Percentiles rank a stretch among this genome's conserved stretches.
Conservation (phyloP, 2,888 invertebrate species). For the Plebejus melissa region DNA sequence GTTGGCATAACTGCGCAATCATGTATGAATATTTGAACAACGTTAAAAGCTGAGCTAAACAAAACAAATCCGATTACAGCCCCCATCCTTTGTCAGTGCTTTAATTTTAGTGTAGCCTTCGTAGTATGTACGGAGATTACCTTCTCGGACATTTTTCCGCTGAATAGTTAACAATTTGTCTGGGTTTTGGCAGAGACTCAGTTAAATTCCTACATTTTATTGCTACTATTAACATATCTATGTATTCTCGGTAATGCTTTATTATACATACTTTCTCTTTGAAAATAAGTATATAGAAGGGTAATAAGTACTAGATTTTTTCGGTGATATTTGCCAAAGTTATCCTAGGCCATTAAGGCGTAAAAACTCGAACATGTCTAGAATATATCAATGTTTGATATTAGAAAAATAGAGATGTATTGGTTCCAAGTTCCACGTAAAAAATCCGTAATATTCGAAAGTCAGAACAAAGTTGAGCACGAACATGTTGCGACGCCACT, state of each 20-base stretch:
- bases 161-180: slow-evolving; percentile 11
- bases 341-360: neutral
- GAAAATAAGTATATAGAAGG: neutral
- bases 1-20: slow-evolving; percentile 27
- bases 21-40: slow-evolving; percentile 27
- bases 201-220: neutral
- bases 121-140: slow-evolving; percentile 2
- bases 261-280: neutral
- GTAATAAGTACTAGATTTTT: neutral
- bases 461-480: slow-evolving; percentile 16
- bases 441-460: slow-evolving; percentile 20
- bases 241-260: neutral
- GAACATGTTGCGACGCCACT: slow-evolving; percentile 5
- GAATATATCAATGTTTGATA: slow-evolving; percentile 2
- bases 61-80: slow-evolving; percentile 25
- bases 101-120: slow-evolving; percentile 6
- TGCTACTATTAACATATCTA: neutral
- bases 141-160: slow-evolving; percentile 4
- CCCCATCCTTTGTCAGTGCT: slow-evolving; percentile 25
- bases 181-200: neutral
- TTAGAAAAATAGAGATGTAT: neutral
- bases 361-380: neutral
- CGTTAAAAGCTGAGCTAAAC: slow-evolving; percentile 26
- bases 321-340: neutral
- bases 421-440: neutral